Evolutionary conservation across 1,140 invertebrate genomes (phyloP).

Genomic region (Anastrepha obliqua): DNA sequence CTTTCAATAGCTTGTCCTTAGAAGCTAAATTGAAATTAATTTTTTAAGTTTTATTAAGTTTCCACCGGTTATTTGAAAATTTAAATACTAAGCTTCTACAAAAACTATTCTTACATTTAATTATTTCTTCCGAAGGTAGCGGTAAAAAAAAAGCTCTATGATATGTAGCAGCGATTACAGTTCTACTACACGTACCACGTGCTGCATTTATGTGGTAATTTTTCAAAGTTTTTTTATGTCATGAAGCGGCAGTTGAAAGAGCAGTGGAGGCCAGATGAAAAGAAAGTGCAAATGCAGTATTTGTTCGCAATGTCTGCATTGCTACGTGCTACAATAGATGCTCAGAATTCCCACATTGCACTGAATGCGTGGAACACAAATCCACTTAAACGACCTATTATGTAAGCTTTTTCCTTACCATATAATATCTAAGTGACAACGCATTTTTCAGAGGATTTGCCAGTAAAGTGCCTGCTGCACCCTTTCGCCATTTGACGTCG

Average conservation of each 20-base stretch:
- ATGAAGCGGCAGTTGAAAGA: background rate
- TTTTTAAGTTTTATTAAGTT: too few relatives aligned
- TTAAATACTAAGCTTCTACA: too few relatives aligned
- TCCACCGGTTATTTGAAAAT: too few relatives aligned
- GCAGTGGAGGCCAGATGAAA: background rate
- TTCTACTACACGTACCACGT: slow-evolving; percentile 10
- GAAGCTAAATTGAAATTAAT: too few relatives aligned
- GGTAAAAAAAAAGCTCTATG: too few relatives aligned
- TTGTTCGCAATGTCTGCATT: slow-evolving; percentile 22
- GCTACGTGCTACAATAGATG: slow-evolving; percentile 9
- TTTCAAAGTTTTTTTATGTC: slow-evolving; percentile 18
- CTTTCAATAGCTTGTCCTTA: too few relatives aligned
- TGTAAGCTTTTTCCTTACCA: background rate
- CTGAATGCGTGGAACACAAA: background rate
- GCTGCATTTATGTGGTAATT: slow-evolving; percentile 43
- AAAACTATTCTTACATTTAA: too few relatives aligned
- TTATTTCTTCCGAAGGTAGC: too few relatives aligned
- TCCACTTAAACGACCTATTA: slow-evolving; percentile 7
- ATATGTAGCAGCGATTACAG: too few relatives aligned
- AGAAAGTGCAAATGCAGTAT: background rate
- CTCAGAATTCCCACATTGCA: background rate
- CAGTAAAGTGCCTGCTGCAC: background rate
- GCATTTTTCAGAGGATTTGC: slow-evolving; percentile 55
- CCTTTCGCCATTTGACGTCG: background rate
- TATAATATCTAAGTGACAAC: slow-evolving; percentile 5